Base-by-base conservation (phyloP, 2,797 vertebrate genomes). In the Pantherophis alleghaniensis region DNA sequence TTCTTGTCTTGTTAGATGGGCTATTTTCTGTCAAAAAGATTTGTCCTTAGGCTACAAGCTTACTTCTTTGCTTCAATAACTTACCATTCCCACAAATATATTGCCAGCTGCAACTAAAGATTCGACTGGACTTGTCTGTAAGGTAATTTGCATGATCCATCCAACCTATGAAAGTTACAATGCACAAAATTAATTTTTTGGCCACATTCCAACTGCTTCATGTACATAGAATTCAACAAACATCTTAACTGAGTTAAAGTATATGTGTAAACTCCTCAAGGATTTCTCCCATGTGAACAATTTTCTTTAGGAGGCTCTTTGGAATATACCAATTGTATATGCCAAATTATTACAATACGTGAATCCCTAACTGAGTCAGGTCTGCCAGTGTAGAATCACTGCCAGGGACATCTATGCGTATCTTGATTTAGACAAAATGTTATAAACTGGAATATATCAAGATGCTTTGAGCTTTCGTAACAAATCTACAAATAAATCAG, bases 21-120 rank as follows among this genome's bases (percentile, higher is more conserved):
- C 42, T 57, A 53, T 79, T 91, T 90, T 87, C 32, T 51, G 55
- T 87, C 51, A 32, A 87, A 92, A 22, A 26, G 24, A 42, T 4
- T 14, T 88, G 89, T 1, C 11, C 22, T 56, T 88, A 47, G 4
- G 13, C 20, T 51, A 51, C 32, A 14, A 88, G 11, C 2, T 59
- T 2, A 0, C 28, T 95, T 96, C 91, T 92, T 11, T 87, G 3
- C 86, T 47, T 24, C 92, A 10, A 3, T 91, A 94, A 18, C 97
- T 97, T 96, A 99, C 98, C 96, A 98, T 98, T 94, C 98, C 98
- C 59, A 99, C 95, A 95, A 99, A 99, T 97, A 99, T 98, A 95
- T 98, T 99, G 94, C 98, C 98, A 0, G 98, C 98, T 96, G 98
- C 98, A 96, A 98, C 98, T 91, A 98, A 94, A 86, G 98, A 99